Conservation (phyloP, 2,113 vertebrate species). For the Bucco capensis region DNA sequence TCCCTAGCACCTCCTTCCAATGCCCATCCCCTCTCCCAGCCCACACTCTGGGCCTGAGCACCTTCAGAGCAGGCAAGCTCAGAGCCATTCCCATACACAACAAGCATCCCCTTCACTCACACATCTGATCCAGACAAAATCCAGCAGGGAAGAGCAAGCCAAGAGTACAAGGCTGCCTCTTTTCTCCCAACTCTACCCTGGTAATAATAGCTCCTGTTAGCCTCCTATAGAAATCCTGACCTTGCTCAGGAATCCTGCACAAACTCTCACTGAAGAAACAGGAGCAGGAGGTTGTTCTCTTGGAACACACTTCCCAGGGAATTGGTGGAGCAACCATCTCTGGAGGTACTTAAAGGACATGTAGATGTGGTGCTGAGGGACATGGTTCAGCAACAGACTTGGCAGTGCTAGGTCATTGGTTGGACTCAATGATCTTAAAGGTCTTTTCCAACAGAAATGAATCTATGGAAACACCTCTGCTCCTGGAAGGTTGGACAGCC, state of each 20-base stretch:
- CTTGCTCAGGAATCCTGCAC: neutral
- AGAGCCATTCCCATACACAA: neutral
- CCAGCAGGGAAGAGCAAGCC: neutral
- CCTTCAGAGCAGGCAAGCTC: neutral
- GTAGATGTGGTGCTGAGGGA: too few relatives aligned
- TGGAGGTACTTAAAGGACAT: too few relatives aligned
- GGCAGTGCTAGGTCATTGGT: too few relatives aligned
- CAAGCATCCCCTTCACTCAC: fast-evolving
- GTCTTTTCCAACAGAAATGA: too few relatives aligned
- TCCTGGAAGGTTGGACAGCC: neutral
- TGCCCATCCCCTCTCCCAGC: neutral
- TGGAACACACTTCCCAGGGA: too few relatives aligned
- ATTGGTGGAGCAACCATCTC: too few relatives aligned
- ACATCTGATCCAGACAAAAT: neutral
- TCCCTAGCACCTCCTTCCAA: neutral
- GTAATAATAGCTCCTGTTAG: neutral
- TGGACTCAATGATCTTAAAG: too few relatives aligned
- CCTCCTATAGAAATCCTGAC: neutral
- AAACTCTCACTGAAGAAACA: neutral
- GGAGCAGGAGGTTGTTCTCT: too few relatives aligned
- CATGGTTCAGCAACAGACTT: too few relatives aligned
- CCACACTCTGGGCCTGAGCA: neutral
- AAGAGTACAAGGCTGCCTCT: neutral
- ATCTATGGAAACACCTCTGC: neutral
- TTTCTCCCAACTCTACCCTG: neutral